Evolutionary conservation across 2,888 invertebrate species (phyloP).

Genomic region (Morpho helenor): DNA sequence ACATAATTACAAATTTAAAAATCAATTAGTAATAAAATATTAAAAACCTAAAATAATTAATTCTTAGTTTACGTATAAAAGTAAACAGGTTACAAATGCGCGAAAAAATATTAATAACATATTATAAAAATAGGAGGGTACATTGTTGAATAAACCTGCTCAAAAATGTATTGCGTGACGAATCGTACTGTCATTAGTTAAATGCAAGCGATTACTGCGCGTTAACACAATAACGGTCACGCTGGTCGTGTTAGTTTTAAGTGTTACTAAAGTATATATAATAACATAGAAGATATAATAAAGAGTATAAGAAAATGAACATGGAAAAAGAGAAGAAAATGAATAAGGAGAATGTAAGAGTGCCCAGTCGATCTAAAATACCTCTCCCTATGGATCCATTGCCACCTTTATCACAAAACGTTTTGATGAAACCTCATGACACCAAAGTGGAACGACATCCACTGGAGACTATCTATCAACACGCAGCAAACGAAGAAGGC

Average conservation of each 20-base stretch:
- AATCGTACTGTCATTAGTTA: too few species aligned
- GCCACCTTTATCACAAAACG: slow-evolving; percentile 46
- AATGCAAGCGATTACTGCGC: too few species aligned
- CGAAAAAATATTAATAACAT: too few species aligned
- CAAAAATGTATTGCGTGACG: too few species aligned
- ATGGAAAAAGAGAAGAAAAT: slow-evolving; percentile 47
- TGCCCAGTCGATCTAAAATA: slow-evolving; percentile 39
- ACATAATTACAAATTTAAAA: too few species aligned
- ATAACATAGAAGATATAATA: slow-evolving; percentile 7
- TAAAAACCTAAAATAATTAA: too few species aligned
- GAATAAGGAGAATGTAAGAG: not conserved
- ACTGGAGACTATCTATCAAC: slow-evolving; percentile 41
- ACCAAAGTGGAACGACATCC: slow-evolving; percentile 36
- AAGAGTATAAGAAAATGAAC: not conserved
- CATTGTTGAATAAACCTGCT: too few species aligned
- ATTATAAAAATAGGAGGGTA: too few species aligned
- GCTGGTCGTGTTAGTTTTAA: slow-evolving; percentile 47
- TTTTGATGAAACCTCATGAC: slow-evolving; percentile 33
- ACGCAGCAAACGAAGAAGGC: slow-evolving; percentile 22
- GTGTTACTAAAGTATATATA: not conserved
- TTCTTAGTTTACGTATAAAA: too few species aligned
- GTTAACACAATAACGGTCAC: slow-evolving; percentile 33
- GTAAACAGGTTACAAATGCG: too few species aligned
- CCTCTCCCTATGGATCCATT: slow-evolving; percentile 51
- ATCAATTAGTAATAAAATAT: too few species aligned